phyloP scores from a whole-genome alignment of 1,140 invertebrate genomes.

The Steinernema feltiae region DNA sequence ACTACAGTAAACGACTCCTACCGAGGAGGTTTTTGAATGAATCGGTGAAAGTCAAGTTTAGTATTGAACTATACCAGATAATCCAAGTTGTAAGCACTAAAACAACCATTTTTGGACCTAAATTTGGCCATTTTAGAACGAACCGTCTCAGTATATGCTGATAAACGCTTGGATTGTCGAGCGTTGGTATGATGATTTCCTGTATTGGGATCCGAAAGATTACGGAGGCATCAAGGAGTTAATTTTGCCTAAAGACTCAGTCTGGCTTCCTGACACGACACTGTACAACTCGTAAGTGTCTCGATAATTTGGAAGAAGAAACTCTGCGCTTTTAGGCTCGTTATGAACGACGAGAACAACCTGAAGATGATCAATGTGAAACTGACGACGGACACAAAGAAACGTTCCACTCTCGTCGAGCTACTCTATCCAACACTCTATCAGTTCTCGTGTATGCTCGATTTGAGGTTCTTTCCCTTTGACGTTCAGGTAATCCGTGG shows the following conservation, averaged over 20 bases:
- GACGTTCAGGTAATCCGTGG: constrained; percentile 45
- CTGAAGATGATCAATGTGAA: constrained; percentile 54
- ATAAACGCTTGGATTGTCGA: constrained; percentile 56
- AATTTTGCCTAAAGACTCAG: constrained; percentile 45
- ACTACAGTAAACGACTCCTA: not conserved
- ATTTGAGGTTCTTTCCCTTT: constrained; percentile 52
- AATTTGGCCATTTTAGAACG: constrained; percentile 56
- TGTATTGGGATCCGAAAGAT: constrained; percentile 51
- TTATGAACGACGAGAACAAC: constrained; percentile 58
- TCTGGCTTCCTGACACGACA: constrained; percentile 44
- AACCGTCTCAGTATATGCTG: constrained; percentile 54
- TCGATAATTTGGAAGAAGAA: not conserved
- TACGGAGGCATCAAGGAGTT: constrained; percentile 54
- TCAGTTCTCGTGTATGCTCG: constrained; percentile 54
- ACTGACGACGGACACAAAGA: constrained; percentile 46
- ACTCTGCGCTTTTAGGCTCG: constrained; percentile 26
- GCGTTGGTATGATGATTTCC: constrained; percentile 56
- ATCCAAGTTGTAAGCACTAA: constrained; percentile 55
- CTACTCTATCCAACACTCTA: constrained; percentile 55
- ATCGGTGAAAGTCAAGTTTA: constrained; percentile 54
- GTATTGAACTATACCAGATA: constrained; percentile 57
- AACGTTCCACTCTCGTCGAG: constrained; percentile 41
- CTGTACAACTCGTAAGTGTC: constrained; percentile 41
- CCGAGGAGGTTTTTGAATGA: not conserved
- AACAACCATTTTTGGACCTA: too few relatives aligned